phyloP scores from a whole-genome alignment of 2,797 vertebrate genomes.

The Trematomus bernacchii region DNA sequence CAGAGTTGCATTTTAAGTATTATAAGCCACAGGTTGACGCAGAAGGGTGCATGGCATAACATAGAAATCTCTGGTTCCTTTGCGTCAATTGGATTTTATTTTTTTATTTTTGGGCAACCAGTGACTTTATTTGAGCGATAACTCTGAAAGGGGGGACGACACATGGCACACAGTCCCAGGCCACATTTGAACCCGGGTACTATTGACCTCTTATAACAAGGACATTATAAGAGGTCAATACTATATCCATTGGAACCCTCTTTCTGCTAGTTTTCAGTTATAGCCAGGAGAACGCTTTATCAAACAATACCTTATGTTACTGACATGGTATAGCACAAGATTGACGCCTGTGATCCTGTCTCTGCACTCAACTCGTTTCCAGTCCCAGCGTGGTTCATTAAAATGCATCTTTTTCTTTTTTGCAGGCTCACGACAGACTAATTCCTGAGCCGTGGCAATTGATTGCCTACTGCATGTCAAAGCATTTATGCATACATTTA shows the following conservation, averaged over 20 bases:
- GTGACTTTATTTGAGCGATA: background rate
- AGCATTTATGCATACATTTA: background rate
- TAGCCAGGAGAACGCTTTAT: background rate
- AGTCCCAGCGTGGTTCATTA: slow-evolving; percentile 14
- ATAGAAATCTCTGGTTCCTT: too few relatives aligned
- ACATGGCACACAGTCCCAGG: too few relatives aligned
- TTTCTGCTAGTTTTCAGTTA: background rate
- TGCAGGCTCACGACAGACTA: slow-evolving; percentile 18
- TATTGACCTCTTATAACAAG: too few relatives aligned
- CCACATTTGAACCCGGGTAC: too few relatives aligned
- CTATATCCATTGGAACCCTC: background rate
- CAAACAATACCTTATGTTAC: slow-evolving; percentile 7
- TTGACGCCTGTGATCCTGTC: background rate
- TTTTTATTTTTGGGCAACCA: background rate
- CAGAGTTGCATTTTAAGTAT: background rate
- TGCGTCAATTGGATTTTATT: too few relatives aligned
- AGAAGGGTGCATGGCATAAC: background rate
- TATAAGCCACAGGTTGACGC: background rate
- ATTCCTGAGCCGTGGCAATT: slow-evolving; percentile 10
- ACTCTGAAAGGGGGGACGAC: background rate
- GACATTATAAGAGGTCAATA: background rate
- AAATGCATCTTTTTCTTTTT: background rate
- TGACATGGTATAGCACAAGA: background rate
- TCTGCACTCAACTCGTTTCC: background rate
- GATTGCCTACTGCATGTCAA: background rate